Base-by-base conservation (phyloP, 1,140 invertebrate species). In the Mycetomoellerius zeteki region DNA sequence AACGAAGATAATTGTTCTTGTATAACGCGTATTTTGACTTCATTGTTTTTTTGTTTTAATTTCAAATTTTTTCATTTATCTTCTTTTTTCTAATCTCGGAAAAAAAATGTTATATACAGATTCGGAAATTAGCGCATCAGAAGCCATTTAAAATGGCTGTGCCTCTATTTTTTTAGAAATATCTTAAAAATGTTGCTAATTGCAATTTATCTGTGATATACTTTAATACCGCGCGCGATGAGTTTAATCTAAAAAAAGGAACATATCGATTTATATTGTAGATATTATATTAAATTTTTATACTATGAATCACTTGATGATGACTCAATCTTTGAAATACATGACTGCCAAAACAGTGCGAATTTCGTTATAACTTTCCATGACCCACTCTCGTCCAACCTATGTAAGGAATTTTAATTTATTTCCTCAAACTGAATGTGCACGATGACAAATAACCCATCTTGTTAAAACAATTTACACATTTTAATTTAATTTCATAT, bases 311-410 rank as follows among this genome's bases (percentile, higher is more conserved):
- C 80, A 82, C 3, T 73, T n/a, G 4, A 47, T 4, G 80, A 14
- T 82, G 78, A 82, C 2, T 73, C 67, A 73, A 60, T 72, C 52
- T n/a, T 16, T 47, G 24, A 73, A 72, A 73, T 33, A 21, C 14
- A 71, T 7, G 67, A 73, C 5, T 19, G 1, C 14, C 52, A 58
- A 67, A 67, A 30, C 5, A n/a, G 1, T 81, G 2, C 16, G 52
- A 60, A 72, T 82, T 47, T 3, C 27, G 19, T 47, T 2, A 43
- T 27, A 6, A 43, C n/a, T 73, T 19, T 60, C 24, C 19, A 72
- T 47, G 33, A 58, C 21, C n/a, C 65, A 72, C 16, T 71, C 78
- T 81, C 30, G 16, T 47, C n/a, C 37, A 43, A 47, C 14, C 14
- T 58, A 24, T 24, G 30, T 21, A 43, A 72, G 3, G 52, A 72